Conservation (phyloP, 92 coral and sea anemone genomes). For the Epizoanthus stellaris region DNA sequence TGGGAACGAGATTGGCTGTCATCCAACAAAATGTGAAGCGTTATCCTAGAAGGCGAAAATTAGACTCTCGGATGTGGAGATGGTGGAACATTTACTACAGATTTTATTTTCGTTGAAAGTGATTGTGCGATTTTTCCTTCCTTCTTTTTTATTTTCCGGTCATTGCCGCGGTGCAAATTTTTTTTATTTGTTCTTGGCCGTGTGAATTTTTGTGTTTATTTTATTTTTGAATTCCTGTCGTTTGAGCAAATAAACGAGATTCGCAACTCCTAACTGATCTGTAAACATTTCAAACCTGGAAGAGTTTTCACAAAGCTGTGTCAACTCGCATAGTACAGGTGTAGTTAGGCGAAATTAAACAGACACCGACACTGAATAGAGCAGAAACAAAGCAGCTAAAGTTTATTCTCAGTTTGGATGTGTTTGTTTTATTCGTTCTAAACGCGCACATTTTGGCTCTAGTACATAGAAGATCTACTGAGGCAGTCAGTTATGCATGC, state of each 20-base stretch:
- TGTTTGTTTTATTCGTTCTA: neutral
- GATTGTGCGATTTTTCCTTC: no score
- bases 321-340: neutral
- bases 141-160: neutral
- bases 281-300: conserved; percentile 4
- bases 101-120: no score
- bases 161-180: neutral
- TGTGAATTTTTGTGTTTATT: neutral
- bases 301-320: conserved; percentile 20
- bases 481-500: no score
- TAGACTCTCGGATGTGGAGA: no score
- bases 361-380: neutral
- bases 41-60: no score
- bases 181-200: neutral
- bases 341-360: neutral
- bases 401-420: neutral
- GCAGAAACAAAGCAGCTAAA: neutral
- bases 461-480: neutral
- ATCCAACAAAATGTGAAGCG: no score
- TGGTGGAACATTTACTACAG: no score
- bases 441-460: neutral
- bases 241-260: neutral
- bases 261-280: neutral
- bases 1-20: no score
- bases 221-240: neutral